Base-by-base conservation (phyloP, 2,888 invertebrate species). In the Dryocosmus kuriphilus region DNA sequence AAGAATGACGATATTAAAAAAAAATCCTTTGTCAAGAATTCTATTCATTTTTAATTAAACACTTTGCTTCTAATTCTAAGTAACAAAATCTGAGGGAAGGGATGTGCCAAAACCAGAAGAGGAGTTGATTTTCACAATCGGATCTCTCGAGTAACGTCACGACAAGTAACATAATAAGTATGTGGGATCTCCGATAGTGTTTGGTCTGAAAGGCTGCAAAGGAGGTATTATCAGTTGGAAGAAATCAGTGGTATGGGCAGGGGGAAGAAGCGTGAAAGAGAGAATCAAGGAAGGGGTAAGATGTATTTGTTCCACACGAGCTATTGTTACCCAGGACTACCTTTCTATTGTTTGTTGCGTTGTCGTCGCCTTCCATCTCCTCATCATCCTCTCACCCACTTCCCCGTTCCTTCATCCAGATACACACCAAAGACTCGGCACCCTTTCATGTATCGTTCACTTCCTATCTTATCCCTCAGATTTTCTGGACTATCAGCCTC, bases 271-370 rank as follows among this genome's bases (percentile, higher is more conserved):
- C 75, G 79, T 82, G 71, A 81, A 77, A 78, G 83, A 83, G 85
- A 84, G 86, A 85, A 87, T 84, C 85, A 79, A 83, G 79, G 84
- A 84, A 84, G 81, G 84, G 83, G 85, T 88, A 89, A 89, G 90
- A 89, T 88, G 90, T 88, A 89, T 91, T 90, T 90, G 90, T 90
- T 91, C 89, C 90, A 90, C 88, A 89, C 90, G 87, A 89, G 89
- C 88, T 86, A 91, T 91, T 91, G 90, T 91, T 88, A 87, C 86
- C 86, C 84, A 86, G 87, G 89, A 87, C 89, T 88, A 87, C 89
- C 88, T 89, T 89, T 86, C 88, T 83, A 90, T 90, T 90, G 89
- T 90, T 90, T 88, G 90, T 90, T 86, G 86, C 87, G 85, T 86
- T 86, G 88, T 87, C 87, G 84, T 83, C 80, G 61, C 51, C 51